Base-by-base conservation (phyloP, 2,113 vertebrate genomes). In the Circaetus gallicus region DNA sequence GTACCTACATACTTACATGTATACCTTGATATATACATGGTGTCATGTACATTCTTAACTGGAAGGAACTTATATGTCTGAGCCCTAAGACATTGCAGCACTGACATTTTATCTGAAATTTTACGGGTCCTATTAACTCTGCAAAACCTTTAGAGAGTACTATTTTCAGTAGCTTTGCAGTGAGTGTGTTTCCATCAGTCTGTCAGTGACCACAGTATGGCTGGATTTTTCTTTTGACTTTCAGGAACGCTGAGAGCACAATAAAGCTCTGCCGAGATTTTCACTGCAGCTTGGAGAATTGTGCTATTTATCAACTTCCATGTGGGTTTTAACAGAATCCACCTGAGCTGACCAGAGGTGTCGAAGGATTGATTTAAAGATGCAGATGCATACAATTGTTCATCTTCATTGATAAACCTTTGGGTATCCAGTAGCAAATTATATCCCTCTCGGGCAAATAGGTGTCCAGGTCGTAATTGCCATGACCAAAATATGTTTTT, bases 161-260 rank as follows among this genome's bases (percentile, higher is more conserved):
- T 76, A 9, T 61, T 93, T 85, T 87, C 52, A 42, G 73, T 85
- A 61, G 91, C 72, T 94, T 49, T 82, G 69, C 65, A 78, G 63
- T 42, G 59, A 86, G 24, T 47, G 4, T 72, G 61, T 82, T 96
- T 81, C 63, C 58, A 32, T 90, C 56, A 85, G 87, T 59, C 73
- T 96, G 72, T 79, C 91, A 79, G 52, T 78, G 81, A 89, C 91
- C 58, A 72, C 18, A n/a, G 25, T 26, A 38, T 18, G 45, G 49
- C 73, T 88, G 70, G 66, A 72, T 91, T 96, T 96, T 85, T 77
- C 56, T 90, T 82, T 21, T 69, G 73, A 72, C 43, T 96, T 95
- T 61, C 58, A 82, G 53, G 58, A 93, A 82, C 73, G 82, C 66
- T 91, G 56, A 91, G 78, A 96, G 74, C 62, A 93, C 91, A 80